Conservation (phyloP, 2,113 vertebrate genomes). For the Rhea americana region DNA sequence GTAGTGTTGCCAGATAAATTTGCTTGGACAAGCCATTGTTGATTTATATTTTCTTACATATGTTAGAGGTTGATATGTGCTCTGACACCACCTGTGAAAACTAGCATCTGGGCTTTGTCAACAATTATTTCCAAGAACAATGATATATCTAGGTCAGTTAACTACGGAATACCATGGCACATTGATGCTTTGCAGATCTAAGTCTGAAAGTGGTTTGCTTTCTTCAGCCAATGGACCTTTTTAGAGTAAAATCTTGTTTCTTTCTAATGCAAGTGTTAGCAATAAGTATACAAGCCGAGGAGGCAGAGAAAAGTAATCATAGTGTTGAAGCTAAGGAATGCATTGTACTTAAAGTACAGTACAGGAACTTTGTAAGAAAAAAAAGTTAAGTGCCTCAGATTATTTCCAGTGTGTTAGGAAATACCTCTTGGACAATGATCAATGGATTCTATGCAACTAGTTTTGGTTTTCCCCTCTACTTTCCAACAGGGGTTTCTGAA, state of each 20-base stretch:
- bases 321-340: not conserved
- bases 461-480: not conserved
- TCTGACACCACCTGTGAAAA: slow-evolving; percentile 25
- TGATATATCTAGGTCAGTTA: slow-evolving; percentile 29
- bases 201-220: slow-evolving; percentile 6
- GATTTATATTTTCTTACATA: slow-evolving; percentile 45
- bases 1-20: slow-evolving; percentile 37
- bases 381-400: not conserved
- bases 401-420: slow-evolving; percentile 16
- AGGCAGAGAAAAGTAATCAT: not conserved
- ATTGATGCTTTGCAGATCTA: slow-evolving; percentile 27
- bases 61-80: not conserved
- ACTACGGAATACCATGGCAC: not conserved
- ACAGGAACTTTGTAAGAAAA: not conserved
- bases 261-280: not conserved
- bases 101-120: slow-evolving; percentile 49
- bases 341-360: slow-evolving; percentile 7
- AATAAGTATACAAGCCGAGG: not conserved
- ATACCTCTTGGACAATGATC: slow-evolving; percentile 10
- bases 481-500: slow-evolving; percentile 25
- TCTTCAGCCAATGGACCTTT: not conserved
- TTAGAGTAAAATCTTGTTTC: not conserved
- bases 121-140: slow-evolving; percentile 25
- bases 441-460: not conserved
- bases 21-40: not conserved